phyloP scores from a whole-genome alignment of 2,113 vertebrate species.

The Cephalophus harveyi region DNA sequence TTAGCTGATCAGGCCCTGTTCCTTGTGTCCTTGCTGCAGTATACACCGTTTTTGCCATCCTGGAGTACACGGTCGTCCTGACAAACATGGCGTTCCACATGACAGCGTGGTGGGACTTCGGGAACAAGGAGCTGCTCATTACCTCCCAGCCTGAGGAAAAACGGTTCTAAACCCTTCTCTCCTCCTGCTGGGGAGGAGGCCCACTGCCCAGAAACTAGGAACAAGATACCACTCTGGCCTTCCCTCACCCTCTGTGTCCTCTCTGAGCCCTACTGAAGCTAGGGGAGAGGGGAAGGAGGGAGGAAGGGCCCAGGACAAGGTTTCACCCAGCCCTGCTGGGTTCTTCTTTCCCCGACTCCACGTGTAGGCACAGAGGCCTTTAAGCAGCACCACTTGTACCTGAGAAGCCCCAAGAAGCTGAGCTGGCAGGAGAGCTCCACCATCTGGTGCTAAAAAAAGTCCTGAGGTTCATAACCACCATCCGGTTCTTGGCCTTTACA shows the following conservation, averaged over 20 bases:
- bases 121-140: slow-evolving; percentile 90
- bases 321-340: background rate
- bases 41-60: slow-evolving; percentile 93
- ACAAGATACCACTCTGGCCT: slow-evolving; percentile 25
- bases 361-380: background rate
- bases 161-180: slow-evolving; percentile 81
- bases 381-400: background rate
- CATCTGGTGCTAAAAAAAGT: slow-evolving; percentile 63
- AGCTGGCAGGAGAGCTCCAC: slow-evolving; percentile 44
- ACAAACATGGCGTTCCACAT: slow-evolving; percentile 98
- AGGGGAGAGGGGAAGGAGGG: background rate
- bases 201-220: slow-evolving; percentile 45
- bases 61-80: slow-evolving; percentile 95
- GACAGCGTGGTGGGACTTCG: slow-evolving; percentile 96
- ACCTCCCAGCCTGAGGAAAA: slow-evolving; percentile 89
- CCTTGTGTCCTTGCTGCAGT: slow-evolving; percentile 76
- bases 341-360: background rate
- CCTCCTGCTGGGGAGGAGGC: background rate
- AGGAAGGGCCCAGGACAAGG: background rate
- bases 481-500: slow-evolving; percentile 33
- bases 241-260: background rate
- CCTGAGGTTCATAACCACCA: slow-evolving; percentile 47
- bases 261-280: background rate
- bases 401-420: slow-evolving; percentile 32
- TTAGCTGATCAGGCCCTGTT: background rate